phyloP scores from a whole-genome alignment of 2,113 vertebrate species.

The Galeopterus variegatus region DNA sequence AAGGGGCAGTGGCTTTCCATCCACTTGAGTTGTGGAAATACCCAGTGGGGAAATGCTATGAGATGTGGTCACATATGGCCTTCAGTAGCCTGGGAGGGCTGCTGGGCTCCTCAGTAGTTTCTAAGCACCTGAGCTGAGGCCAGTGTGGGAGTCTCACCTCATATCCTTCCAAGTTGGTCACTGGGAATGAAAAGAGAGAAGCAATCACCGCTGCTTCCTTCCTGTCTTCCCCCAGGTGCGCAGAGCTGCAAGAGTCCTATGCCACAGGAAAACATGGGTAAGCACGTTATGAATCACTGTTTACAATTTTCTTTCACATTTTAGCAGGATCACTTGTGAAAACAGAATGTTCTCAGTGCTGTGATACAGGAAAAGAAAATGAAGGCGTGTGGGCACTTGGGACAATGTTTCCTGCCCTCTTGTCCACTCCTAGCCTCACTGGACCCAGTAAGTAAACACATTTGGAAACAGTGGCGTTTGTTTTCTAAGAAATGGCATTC shows the following conservation, averaged over 20 bases:
- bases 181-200: neutral
- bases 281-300: slow-evolving; percentile 35
- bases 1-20: neutral
- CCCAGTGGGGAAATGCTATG: neutral
- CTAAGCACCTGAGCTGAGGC: neutral
- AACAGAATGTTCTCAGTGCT: slow-evolving; percentile 60
- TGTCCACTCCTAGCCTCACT: neutral
- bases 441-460: neutral
- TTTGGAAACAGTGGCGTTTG: slow-evolving; percentile 48
- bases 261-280: neutral
- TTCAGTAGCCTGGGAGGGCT: neutral
- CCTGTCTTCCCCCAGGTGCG: neutral
- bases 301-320: slow-evolving; percentile 57
- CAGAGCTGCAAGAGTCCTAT: neutral
- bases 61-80: neutral
- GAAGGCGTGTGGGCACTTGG: slow-evolving; percentile 49
- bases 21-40: neutral
- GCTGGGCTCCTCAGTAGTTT: neutral
- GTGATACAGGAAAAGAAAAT: slow-evolving; percentile 48
- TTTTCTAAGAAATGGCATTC: slow-evolving; percentile 56
- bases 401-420: neutral
- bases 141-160: neutral
- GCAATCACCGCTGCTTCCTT: neutral
- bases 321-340: slow-evolving; percentile 69
- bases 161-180: neutral